phyloP scores from a whole-genome alignment of 2,888 invertebrate species.

The Octodonta nipae region DNA sequence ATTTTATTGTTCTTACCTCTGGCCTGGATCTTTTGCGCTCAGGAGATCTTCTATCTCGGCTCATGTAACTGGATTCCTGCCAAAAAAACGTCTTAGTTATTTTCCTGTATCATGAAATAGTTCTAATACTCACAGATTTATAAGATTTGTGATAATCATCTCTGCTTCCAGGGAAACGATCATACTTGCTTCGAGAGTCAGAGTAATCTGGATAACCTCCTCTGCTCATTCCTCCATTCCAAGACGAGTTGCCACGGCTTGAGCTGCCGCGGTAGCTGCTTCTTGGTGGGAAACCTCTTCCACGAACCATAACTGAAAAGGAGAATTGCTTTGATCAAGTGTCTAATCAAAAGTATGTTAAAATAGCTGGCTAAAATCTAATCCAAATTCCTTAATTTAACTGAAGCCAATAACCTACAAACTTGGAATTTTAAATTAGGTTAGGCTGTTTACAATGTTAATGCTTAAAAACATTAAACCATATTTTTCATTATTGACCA shows the following conservation, averaged over 20 bases:
- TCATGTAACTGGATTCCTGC: conserved; percentile 32
- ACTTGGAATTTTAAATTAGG: too few relatives aligned
- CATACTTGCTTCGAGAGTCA: conserved; percentile 21
- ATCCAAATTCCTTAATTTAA: too few relatives aligned
- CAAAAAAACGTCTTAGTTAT: conserved; percentile 4
- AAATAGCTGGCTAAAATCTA: too few relatives aligned
- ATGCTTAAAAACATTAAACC: too few relatives aligned
- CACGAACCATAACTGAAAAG: neutral
- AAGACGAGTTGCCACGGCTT: neutral
- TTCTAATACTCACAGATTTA: conserved; percentile 24
- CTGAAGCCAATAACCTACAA: too few relatives aligned
- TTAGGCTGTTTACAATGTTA: too few relatives aligned
- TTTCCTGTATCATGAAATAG: conserved; percentile 2
- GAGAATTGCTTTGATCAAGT: too few relatives aligned
- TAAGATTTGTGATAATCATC: conserved; percentile 31
- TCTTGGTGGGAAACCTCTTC: conserved; percentile 1
- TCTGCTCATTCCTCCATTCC: neutral
- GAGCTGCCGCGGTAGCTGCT: neutral
- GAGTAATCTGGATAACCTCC: neutral
- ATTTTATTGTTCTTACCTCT: conserved; percentile 43
- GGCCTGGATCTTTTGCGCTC: conserved; percentile 50
- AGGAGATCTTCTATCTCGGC: conserved; percentile 46
- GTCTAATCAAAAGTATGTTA: too few relatives aligned
- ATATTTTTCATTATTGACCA: too few relatives aligned
- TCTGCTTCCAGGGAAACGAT: conserved; percentile 21